Base-by-base conservation (phyloP, 2,113 vertebrate species). In the Pagrus major region DNA sequence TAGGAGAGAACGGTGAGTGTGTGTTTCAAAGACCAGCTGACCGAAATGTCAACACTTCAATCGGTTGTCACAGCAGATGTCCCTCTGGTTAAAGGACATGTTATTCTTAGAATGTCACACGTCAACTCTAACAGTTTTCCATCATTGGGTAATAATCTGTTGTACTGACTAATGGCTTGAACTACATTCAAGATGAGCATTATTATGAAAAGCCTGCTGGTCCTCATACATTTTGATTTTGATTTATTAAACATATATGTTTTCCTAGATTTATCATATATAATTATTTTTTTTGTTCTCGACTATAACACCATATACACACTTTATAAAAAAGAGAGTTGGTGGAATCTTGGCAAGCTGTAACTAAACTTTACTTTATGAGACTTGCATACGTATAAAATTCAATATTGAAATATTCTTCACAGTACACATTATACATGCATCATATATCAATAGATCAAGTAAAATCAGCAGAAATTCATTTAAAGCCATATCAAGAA, bases 1-100 rank as follows among this genome's bases (percentile, higher is more conserved):
- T 99, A 21, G 91, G 95, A 68, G 96, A 99, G 91, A 96, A 96
- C 29, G 98, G 98, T 99, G 94, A 93, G 95, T 46, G 74, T 80
- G 47, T 42, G 31, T 80, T 55, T 59, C 20, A 39, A 65, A 56
- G 55, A 75, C 9, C 11, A 68, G 35, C 8, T 10, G 15, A 20
- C 9, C 10, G 46, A 68, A 52, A 56, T 58, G 69, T 44, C 25
- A 76, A 23, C 11, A 55, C 10, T 71, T 11, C 20, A n/a, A 31
- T 71, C 52, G 21, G 21, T 15, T 42, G 18, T 29, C 7, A 18
- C 23, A 60, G 58, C 41, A 73, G 35, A 58, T 52, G 41, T 41
- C 39, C 42, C 21, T 2, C 25, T 2, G 33, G 41, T n/a, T 77
- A 16, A 2, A 41, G 29, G 27, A 77, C 25, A 29, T 66, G 0